phyloP scores from a whole-genome alignment of 2,113 vertebrate genomes.

The Potamarius usumacintae region DNA sequence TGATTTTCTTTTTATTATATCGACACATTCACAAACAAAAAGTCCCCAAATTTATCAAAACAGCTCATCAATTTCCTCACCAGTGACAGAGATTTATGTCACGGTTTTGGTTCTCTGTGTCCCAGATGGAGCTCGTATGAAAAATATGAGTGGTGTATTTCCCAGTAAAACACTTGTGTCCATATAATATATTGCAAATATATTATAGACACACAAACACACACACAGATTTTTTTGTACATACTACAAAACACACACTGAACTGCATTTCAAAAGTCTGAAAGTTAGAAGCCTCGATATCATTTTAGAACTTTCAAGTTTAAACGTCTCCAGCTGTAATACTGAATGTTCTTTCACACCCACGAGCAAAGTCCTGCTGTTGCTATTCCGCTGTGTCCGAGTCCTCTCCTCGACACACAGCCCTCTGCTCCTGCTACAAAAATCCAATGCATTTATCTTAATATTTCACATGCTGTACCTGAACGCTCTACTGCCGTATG shows the following conservation, averaged over 20 bases:
- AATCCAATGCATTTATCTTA: constrained; percentile 15
- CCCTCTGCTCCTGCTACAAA: neutral
- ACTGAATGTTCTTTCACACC: neutral
- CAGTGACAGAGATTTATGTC: no score
- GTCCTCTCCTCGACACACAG: neutral
- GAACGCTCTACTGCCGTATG: neutral
- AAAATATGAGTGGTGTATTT: no score
- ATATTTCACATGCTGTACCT: constrained; percentile 9
- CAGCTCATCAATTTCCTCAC: no score
- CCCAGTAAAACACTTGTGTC: no score
- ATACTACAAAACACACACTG: neutral
- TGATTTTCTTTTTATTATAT: no score
- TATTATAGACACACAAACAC: no score
- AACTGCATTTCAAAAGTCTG: neutral
- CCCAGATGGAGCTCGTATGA: no score
- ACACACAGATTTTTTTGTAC: no score
- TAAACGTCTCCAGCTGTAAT: neutral
- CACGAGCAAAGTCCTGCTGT: neutral
- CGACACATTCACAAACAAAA: no score
- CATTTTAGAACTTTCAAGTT: neutral
- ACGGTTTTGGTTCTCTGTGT: no score
- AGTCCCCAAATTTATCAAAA: no score
- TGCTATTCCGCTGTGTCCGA: neutral
- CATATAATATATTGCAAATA: no score
- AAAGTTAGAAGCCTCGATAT: neutral